Percentiles rank a stretch among this genome's conserved stretches.
phyloP scores from a whole-genome alignment of 2,888 invertebrate genomes.

The Lumbricus terrestris region DNA sequence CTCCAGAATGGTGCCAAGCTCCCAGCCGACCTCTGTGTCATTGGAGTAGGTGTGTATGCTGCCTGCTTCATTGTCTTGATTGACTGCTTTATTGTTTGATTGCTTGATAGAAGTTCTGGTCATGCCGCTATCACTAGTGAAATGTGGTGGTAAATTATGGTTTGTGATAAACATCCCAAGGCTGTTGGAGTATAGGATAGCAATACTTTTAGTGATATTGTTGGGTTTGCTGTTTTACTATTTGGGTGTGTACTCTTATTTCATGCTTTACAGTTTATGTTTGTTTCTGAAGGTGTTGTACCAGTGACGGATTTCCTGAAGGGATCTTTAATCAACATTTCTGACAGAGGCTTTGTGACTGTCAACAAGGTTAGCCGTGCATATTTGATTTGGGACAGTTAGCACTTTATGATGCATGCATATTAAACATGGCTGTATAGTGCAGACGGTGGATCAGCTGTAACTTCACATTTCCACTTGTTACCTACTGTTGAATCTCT shows the following conservation, averaged over 20 bases:
- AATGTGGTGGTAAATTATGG: neutral
- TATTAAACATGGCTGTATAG: neutral
- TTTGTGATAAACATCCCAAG: neutral
- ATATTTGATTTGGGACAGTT: neutral
- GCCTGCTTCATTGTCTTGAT: neutral
- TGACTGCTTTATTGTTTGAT: neutral
- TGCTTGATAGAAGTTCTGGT: neutral
- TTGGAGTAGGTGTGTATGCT: slow-evolving; percentile 73
- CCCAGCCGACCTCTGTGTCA: slow-evolving; percentile 77
- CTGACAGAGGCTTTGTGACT: slow-evolving; percentile 66
- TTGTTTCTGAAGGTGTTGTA: slow-evolving; percentile 62
- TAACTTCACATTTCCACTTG: too few relatives aligned
- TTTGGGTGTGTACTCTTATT: neutral
- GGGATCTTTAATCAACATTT: slow-evolving; percentile 71
- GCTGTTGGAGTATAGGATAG: neutral
- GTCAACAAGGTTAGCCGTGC: slow-evolving; percentile 63
- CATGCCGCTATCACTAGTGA: neutral
- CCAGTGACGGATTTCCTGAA: slow-evolving; percentile 79
- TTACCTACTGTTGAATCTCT: too few relatives aligned
- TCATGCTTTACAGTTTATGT: neutral
- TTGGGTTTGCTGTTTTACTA: neutral
- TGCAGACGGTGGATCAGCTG: too few relatives aligned
- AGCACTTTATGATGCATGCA: neutral
- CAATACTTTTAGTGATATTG: neutral
- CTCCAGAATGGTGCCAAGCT: slow-evolving; percentile 71